Evolutionary conservation across 2,113 vertebrate genomes (phyloP), one percentile per base, ranked within the genome.

Genomic region (Callaeas wilsoni): DNA sequence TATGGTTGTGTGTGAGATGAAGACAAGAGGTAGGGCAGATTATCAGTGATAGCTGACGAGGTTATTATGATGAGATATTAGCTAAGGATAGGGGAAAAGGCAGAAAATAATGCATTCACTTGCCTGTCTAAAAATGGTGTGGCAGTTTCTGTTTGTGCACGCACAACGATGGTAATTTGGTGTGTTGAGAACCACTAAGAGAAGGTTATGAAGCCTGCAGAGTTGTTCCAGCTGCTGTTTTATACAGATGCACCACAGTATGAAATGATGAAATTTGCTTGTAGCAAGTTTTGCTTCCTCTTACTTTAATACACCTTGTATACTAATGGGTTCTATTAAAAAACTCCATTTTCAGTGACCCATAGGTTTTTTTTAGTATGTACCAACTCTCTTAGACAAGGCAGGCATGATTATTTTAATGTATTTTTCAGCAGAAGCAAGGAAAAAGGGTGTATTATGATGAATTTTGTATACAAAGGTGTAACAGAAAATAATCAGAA

Each of bases 161-260:
- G 0, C 35, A 1, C 21, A 74, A 6, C 0, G 0, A 55, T 13
- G 18, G 21, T 42, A 74, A 69, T 53, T 78, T 1, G 3, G 37
- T 2, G 0, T 53, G 29, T 56, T 57, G 35, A 84, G 55, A 74
- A 60, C 33, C 13, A 17, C 83, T 77, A 49, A 86, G 7, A 44
- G 57, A 77, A 80, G 33, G 39, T 42, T 86, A 79, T 73, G 50
- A 86, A 77, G 22, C 15, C 47, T 85, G 41, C 17, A 32, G 7
- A 60, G 37, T 29, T 83, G 13, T 62, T 85, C 33, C 3, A 13
- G 35, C 30, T 87, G 37, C 64, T 77, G 18, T 55, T 63, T 81
- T n/a, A 22, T 49, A 50, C 20, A 65, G 50, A 59, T 27, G 13
- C 3, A 3, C 21, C 26, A 9, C 13, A 25, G 42, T 67, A 62